These are phyloP conservation scores for Metopia argyrocephala DNA, from an alignment of 2,888 invertebrate species.

Conservation along the genomic window DNA sequence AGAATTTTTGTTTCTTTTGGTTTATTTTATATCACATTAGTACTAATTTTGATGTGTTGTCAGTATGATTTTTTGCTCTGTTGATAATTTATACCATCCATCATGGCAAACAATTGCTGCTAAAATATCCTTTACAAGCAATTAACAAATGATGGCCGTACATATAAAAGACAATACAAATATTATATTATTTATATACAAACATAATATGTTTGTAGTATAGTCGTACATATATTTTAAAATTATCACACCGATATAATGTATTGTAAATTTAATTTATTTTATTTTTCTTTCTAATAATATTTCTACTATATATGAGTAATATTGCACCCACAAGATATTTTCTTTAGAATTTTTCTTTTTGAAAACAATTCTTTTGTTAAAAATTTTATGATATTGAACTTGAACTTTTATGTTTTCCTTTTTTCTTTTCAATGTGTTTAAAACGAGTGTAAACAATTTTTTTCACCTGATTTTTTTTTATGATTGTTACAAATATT, in stretches of 20 bases:
- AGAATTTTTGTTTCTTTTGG: background rate
- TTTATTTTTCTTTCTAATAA: background rate
- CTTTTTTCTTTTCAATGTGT: background rate
- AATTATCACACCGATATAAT: slow-evolving; percentile 4
- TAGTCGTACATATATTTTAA: background rate
- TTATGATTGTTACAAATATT: slow-evolving; percentile 38
- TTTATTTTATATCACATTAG: no score
- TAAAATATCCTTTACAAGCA: slow-evolving; percentile 33
- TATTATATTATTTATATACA: background rate
- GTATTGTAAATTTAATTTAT: slow-evolving; percentile 3
- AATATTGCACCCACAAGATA: slow-evolving; percentile 32
- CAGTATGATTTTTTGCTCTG: slow-evolving; percentile 56
- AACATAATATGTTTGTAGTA: slow-evolving; percentile 9
- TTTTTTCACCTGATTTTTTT: background rate
- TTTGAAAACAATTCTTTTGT: slow-evolving; percentile 33
- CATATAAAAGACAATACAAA: background rate
- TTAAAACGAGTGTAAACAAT: background rate
- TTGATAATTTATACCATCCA: slow-evolving; percentile 47
- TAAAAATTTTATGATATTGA: slow-evolving; percentile 47
- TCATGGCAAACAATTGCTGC: slow-evolving; percentile 17
- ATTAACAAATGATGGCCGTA: slow-evolving; percentile 46
- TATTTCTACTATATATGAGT: background rate
- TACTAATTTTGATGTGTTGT: slow-evolving; percentile 45
- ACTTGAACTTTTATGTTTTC: slow-evolving; percentile 58
- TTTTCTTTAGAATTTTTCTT: slow-evolving; percentile 13